Evolutionary conservation across 2,113 vertebrate species (phyloP).

Genomic region (Zosterops pallidus): DNA sequence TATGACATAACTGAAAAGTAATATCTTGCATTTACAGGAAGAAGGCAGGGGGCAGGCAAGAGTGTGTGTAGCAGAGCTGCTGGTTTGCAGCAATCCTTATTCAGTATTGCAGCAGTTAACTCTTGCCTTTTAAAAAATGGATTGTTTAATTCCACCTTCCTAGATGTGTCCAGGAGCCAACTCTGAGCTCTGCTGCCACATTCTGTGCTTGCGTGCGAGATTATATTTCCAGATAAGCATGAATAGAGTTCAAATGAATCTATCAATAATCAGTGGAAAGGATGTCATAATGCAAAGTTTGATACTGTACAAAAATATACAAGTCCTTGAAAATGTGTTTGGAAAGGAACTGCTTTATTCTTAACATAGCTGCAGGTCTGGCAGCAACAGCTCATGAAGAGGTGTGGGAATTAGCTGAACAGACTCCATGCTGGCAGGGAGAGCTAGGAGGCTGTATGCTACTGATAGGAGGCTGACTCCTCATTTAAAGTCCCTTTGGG

Average conservation of each 20-base stretch:
- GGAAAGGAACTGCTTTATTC: conserved; percentile 50
- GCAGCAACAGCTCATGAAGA: background rate
- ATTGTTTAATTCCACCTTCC: background rate
- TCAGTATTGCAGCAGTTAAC: background rate
- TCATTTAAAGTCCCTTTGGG: background rate
- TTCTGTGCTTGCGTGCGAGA: background rate
- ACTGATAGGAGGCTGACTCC: rapidly evolving
- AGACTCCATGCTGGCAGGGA: conserved; percentile 14
- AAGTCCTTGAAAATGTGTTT: conserved; percentile 24
- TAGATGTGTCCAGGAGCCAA: background rate
- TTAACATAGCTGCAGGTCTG: conserved; percentile 19
- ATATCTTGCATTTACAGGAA: background rate
- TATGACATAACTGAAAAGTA: background rate
- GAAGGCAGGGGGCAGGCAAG: background rate
- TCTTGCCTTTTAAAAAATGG: background rate
- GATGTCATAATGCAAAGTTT: background rate
- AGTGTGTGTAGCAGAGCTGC: background rate
- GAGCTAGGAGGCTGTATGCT: background rate
- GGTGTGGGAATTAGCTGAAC: conserved; percentile 21
- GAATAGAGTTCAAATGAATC: conserved; percentile 4
- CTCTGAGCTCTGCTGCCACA: background rate
- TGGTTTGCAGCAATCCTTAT: background rate
- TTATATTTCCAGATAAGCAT: conserved; percentile 12
- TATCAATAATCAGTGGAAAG: conserved; percentile 24
- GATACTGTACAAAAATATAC: conserved; percentile 10